Base-by-base conservation (phyloP, 1,140 invertebrate genomes). In the Mycetomoellerius zeteki region DNA sequence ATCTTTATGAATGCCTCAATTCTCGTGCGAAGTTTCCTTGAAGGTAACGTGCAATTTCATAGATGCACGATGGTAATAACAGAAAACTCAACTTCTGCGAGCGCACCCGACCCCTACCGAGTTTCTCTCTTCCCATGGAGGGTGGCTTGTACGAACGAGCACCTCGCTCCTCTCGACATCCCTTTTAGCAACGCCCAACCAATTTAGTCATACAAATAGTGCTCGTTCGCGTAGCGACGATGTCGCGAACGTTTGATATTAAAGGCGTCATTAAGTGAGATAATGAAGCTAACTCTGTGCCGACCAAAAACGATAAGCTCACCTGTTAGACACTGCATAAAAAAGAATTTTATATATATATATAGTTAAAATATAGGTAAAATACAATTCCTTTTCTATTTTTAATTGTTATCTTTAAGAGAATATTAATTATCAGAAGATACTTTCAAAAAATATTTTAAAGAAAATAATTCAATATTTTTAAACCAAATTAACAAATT, bases 161-260 rank as follows among this genome's bases (percentile, higher is more conserved):
- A 82, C 71, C 87, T 71, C 73, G 75, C 75, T 81, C 64, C 88
- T 89, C 85, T 80, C 52, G 75, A 80, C 85, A 78, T 80, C 76
- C 89, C 90, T 86, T 87, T 87, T 88, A 84, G 86, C 62, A 89
- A 91, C 90, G 80, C 86, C 89, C 90, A 78, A 88, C 89, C 90
- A 91, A 91, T 91, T 91, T 91, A 91, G 85, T 88, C 86, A 87
- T 85, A 91, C 90, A 91, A 91, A 91, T 89, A 91, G 90, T 89
- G 64, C 82, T 73, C 86, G 77, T 89, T 89, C 88, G 73, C 88
- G 72, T 30, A 84, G 88, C 27, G 58, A 75, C 80, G 81, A 90
- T 84, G 77, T 88, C 69, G 62, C 85, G 64, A 89, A n/a, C 90
- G 89, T 91, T 91, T 88, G 76, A 91, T 89, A 89, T 91, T 91